Conservation (phyloP, 2,797 vertebrate species). For the Lithobates sylvaticus region DNA sequence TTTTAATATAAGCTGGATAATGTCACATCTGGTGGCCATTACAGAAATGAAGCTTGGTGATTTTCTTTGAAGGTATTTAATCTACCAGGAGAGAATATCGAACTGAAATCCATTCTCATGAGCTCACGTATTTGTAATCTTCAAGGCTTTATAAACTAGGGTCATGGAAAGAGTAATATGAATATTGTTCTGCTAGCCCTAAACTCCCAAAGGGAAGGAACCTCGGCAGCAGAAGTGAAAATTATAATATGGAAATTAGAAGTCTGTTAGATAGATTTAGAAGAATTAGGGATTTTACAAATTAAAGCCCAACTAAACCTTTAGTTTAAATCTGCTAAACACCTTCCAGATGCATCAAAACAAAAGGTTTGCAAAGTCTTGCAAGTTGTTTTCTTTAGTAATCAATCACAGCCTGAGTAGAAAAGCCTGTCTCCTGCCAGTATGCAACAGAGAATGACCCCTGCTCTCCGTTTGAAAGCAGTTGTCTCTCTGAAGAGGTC, state of each 20-base stretch:
- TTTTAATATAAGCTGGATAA: constrained; percentile 33
- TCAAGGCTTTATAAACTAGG: constrained; percentile 5
- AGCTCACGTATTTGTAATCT: constrained; percentile 27
- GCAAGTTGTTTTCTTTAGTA: too few relatives aligned
- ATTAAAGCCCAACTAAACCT: too few relatives aligned
- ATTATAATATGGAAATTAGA: neutral
- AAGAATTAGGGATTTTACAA: neutral
- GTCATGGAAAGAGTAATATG: constrained; percentile 24
- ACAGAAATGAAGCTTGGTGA: neutral
- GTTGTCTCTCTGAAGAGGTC: too few relatives aligned
- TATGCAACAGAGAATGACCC: too few relatives aligned
- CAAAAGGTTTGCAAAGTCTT: too few relatives aligned
- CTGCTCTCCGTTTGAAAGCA: too few relatives aligned
- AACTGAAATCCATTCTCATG: constrained; percentile 40
- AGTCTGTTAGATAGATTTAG: neutral
- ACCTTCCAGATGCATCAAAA: too few relatives aligned
- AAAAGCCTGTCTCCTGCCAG: too few relatives aligned
- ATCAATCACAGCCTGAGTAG: too few relatives aligned
- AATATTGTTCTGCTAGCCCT: constrained; percentile 14
- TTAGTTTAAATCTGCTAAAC: too few relatives aligned
- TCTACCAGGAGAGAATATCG: constrained; percentile 8
- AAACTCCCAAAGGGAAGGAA: neutral
- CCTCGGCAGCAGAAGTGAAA: neutral
- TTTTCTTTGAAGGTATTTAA: constrained; percentile 26
- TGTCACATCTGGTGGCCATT: constrained; percentile 42